A percentile compares a stretch with the other conserved stretches of the same genome.
These are phyloP conservation scores for Carassius auratus DNA, from an alignment of 2,113 vertebrate species.

Conservation along the genomic window DNA sequence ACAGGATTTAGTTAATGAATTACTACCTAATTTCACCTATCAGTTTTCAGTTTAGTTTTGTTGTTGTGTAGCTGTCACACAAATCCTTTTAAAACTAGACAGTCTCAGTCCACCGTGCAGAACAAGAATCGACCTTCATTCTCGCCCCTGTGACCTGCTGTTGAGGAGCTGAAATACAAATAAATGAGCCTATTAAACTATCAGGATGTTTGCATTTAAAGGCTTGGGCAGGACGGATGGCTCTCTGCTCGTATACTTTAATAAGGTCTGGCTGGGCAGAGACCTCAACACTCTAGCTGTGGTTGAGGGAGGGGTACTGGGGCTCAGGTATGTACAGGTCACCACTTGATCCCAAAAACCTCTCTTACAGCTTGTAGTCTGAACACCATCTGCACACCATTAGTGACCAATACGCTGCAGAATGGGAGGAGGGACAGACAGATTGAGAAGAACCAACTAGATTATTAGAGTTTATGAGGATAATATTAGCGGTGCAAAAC, in stretches of 20 bases:
- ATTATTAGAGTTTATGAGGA: not conserved
- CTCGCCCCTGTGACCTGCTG: slow-evolving; percentile 9
- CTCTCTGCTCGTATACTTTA: slow-evolving; percentile 48
- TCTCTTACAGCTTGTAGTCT: slow-evolving; percentile 42
- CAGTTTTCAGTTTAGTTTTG: not conserved
- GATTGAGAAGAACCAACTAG: not conserved
- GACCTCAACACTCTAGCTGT: not conserved
- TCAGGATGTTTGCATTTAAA: slow-evolving; percentile 51
- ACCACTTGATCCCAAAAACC: not conserved
- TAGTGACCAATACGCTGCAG: slow-evolving; percentile 48
- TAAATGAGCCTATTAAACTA: slow-evolving; percentile 51
- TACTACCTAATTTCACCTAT: not conserved
- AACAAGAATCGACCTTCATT: not conserved
- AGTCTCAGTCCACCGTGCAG: not conserved
- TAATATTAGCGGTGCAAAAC: not conserved
- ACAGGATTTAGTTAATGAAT: slow-evolving; percentile 20
- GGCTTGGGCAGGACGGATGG: slow-evolving; percentile 12
- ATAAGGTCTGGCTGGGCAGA: slow-evolving; percentile 31
- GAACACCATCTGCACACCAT: slow-evolving; percentile 71
- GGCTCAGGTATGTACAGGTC: slow-evolving; percentile 19
- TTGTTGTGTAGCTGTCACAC: not conserved
- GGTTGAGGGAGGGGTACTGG: not conserved
- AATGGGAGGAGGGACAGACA: not conserved
- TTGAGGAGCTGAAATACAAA: slow-evolving; percentile 52
- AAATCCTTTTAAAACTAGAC: not conserved